Percentiles rank a stretch among this genome's conserved stretches.
Evolutionary conservation across 2,797 vertebrate genomes (phyloP).

Genomic region (Sciurus carolinensis): DNA sequence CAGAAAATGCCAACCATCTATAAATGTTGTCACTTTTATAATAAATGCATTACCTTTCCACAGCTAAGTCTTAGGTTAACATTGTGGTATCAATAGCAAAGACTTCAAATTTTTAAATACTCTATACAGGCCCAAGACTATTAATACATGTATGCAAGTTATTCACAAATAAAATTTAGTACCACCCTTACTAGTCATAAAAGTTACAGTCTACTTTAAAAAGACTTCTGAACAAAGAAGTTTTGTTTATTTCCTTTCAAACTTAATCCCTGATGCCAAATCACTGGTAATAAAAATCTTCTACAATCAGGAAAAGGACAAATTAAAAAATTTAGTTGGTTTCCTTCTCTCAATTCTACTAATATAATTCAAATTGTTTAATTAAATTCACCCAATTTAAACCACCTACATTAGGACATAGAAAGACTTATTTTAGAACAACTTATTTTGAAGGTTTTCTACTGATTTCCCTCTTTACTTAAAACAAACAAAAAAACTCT

Average conservation of each 20-base stretch:
- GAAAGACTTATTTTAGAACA: conserved; percentile 85
- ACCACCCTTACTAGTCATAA: conserved; percentile 4
- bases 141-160: conserved; percentile 11
- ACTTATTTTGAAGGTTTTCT: conserved; percentile 83
- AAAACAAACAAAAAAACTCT: neutral
- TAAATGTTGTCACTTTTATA: conserved; percentile 47
- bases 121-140: conserved; percentile 50
- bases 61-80: neutral
- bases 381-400: conserved; percentile 87
- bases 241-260: conserved; percentile 79
- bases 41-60: conserved; percentile 23
- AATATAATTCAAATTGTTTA: conserved; percentile 88
- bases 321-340: conserved; percentile 77
- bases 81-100: conserved; percentile 39
- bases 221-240: conserved; percentile 78
- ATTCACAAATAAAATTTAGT: conserved; percentile 71
- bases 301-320: conserved; percentile 80
- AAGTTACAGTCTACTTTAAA: conserved; percentile 79
- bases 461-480: conserved; percentile 68
- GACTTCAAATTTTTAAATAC: conserved; percentile 49
- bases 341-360: conserved; percentile 81
- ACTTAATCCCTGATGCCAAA: conserved; percentile 78
- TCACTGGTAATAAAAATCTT: conserved; percentile 79
- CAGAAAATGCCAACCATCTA: conserved; percentile 20
- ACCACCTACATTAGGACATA: conserved; percentile 73